Evolutionary conservation across 2,888 invertebrate genomes (phyloP).

Genomic region (Apantesis nais): DNA sequence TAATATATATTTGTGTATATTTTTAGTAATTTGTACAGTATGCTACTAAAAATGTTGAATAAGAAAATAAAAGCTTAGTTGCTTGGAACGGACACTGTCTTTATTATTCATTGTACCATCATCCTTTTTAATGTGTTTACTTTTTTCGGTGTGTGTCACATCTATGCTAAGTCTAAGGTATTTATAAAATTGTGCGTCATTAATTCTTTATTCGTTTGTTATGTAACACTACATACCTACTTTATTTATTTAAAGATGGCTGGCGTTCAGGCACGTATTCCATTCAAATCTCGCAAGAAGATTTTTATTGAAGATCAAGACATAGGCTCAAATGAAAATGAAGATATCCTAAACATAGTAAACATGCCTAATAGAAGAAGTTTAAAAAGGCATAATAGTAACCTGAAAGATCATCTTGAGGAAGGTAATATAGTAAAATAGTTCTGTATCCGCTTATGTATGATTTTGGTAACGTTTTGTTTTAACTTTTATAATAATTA

Average conservation of each 20-base stretch:
- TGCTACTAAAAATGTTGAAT: background rate
- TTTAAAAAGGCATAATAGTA: slow-evolving; percentile 51
- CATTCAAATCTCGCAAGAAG: slow-evolving; percentile 81
- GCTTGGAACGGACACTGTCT: background rate
- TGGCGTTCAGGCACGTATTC: slow-evolving; percentile 76
- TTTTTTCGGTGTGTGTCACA: background rate
- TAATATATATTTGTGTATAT: background rate
- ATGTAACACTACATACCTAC: background rate
- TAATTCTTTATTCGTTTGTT: background rate
- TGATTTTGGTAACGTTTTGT: background rate
- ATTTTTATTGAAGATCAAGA: slow-evolving; percentile 54
- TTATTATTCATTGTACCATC: background rate
- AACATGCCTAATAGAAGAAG: slow-evolving; percentile 38
- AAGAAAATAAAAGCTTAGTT: slow-evolving; percentile 1
- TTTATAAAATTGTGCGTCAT: background rate
- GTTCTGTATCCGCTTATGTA: background rate
- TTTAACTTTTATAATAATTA: background rate
- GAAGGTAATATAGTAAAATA: slow-evolving; percentile 54
- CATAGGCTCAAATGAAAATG: slow-evolving; percentile 65
- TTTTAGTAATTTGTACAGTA: background rate
- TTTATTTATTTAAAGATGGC: slow-evolving; percentile 68
- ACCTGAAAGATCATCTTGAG: slow-evolving; percentile 42
- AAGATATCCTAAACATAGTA: slow-evolving; percentile 56
- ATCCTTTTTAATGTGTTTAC: background rate
- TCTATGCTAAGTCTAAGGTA: background rate